Base-by-base conservation (phyloP, 2,797 vertebrate species). In the Distichodus sexfasciatus region DNA sequence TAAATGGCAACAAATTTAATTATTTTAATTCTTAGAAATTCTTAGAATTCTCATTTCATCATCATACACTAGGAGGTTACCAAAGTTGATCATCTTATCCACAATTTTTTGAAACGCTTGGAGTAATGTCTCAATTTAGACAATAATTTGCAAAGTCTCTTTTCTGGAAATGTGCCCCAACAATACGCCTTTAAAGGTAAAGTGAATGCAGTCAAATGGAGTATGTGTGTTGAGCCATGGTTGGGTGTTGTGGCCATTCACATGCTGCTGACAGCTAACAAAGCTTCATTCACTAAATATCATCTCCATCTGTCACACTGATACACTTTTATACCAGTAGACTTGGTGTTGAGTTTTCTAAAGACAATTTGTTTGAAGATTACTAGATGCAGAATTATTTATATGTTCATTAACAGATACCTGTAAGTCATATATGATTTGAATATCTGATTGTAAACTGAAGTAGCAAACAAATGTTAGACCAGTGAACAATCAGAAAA, bases 111-210 rank as follows among this genome's bases (percentile, higher is more conserved):
- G n/a, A n/a, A n/a, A n/a, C n/a, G n/a, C n/a, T n/a, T n/a, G n/a
- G n/a, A n/a, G n/a, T n/a, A n/a, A n/a, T n/a, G n/a, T 44, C 24
- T 43, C 4, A 21, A 23, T 41, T 62, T 47, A 14, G 24, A 40
- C 31, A 63, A 26, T 31, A 33, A n/a, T 31, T 31, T 17, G 14
- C 11, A 54, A 33, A 54, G 15, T 53, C 63, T 72, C 50, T 74
- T 17, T 88, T 90, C 86, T 85, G 82, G 87, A 89, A 90, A 66
- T 61, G 46, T 74, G 15, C 80, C 70, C 79, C 75, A 72, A 89
- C 87, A 89, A 85, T 84, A 81, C 78, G 76, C 74, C 70, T 65
- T 36, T 59, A 53, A 81, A 77, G 17, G 58, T 80, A 74, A n/a
- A 83, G 83, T 89, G 84, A 86, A 35, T 7, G 5, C 29, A 23